phyloP scores from a whole-genome alignment of 1,140 invertebrate species.

The Drosophila sucinea region DNA sequence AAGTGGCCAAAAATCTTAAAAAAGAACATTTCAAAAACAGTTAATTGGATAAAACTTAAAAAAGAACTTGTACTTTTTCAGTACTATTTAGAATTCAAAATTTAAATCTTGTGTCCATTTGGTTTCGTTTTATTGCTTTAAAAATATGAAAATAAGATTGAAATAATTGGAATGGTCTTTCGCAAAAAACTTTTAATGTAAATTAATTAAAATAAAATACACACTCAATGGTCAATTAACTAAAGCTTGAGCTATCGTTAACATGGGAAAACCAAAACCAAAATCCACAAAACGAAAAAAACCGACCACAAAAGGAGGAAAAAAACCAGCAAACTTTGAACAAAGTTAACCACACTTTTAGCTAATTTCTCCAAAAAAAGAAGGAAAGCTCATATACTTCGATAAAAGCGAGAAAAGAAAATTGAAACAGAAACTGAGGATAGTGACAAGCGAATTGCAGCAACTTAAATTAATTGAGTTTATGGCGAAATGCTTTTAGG shows the following conservation, averaged over 20 bases:
- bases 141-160: neutral
- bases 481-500: conserved; percentile 79
- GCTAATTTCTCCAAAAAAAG: conserved; percentile 55
- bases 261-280: conserved; percentile 3
- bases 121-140: neutral
- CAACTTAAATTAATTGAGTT: conserved; percentile 81
- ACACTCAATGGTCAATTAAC: conserved; percentile 5
- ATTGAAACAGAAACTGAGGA: conserved; percentile 25
- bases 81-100: too few species aligned
- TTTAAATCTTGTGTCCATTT: too few species aligned
- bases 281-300: conserved; percentile 15
- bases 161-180: neutral
- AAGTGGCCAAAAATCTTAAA: too few species aligned
- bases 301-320: conserved; percentile 19
- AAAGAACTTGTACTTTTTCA: too few species aligned
- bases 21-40: too few species aligned
- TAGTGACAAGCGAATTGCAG: conserved; percentile 68
- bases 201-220: conserved; percentile 10
- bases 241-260: conserved; percentile 6
- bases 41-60: too few species aligned
- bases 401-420: conserved; percentile 9
- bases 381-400: conserved; percentile 5
- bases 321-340: conserved; percentile 49
- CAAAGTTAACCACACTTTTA: conserved; percentile 60
- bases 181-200: neutral